A percentile compares a stretch with the other conserved stretches of the same genome.
Evolutionary conservation across 1,140 invertebrate genomes (phyloP).

Genomic region (Drosophila rhopaloa): DNA sequence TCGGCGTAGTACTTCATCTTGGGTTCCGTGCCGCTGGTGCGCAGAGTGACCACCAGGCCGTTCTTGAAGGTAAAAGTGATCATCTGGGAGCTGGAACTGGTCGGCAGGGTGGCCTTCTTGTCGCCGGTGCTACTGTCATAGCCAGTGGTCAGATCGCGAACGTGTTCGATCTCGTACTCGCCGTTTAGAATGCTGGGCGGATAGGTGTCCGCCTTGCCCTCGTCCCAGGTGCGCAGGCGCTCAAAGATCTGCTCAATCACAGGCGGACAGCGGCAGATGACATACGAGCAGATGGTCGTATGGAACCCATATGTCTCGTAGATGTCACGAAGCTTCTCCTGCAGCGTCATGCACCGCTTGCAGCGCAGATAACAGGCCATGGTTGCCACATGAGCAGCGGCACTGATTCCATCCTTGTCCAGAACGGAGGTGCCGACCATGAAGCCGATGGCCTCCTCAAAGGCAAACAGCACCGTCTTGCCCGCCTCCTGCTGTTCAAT

Average conservation of each 20-base stretch:
- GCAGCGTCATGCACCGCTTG: conserved; percentile 88
- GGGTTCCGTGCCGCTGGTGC: conserved; percentile 99
- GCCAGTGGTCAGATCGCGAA: conserved; percentile 96
- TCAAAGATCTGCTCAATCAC: conserved; percentile 92
- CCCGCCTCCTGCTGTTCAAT: conserved; percentile 89
- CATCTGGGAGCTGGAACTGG: conserved; percentile 94
- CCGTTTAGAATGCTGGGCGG: conserved; percentile 89
- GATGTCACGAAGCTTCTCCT: conserved; percentile 91
- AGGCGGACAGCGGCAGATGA: conserved; percentile 91
- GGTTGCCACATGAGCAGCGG: conserved; percentile 92
- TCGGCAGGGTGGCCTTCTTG: conserved; percentile 91
- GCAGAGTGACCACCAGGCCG: conserved; percentile 93
- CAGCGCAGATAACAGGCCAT: conserved; percentile 90
- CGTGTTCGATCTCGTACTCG: conserved; percentile 89
- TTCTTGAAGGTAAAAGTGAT: conserved; percentile 97
- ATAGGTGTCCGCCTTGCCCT: conserved; percentile 86
- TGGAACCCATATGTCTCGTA: conserved; percentile 95
- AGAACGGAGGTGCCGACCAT: conserved; percentile 95
- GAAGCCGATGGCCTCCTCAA: conserved; percentile 97
- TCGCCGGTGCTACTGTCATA: conserved; percentile 91
- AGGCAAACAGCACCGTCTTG: conserved; percentile 95
- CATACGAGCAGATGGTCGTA: conserved; percentile 94
- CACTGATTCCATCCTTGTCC: conserved; percentile 98
- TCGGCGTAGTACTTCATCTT: conserved; percentile 99
- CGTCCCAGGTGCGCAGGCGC: conserved; percentile 90